A percentile compares a stretch with the other conserved stretches of the same genome.
These are phyloP conservation scores for Bombylius major DNA, from an alignment of 2,888 invertebrate species.

Conservation along the genomic window DNA sequence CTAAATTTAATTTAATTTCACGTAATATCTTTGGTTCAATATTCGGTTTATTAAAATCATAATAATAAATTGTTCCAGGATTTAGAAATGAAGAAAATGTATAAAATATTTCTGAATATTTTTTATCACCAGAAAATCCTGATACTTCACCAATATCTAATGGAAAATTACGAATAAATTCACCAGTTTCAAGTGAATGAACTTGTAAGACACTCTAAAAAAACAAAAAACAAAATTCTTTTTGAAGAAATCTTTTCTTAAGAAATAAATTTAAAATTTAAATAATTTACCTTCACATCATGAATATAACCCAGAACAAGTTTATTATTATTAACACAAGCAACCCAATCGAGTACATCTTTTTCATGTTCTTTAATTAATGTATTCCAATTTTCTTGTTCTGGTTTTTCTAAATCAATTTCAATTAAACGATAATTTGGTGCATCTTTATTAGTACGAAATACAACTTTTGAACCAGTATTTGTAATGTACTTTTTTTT, in stretches of 20 bases:
- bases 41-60: constrained; percentile 58
- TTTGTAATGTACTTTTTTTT: constrained; percentile 76
- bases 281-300: constrained; percentile 72
- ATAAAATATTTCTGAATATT: constrained; percentile 83
- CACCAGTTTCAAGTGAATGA: constrained; percentile 59
- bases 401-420: constrained; percentile 63
- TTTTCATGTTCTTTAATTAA: constrained; percentile 60
- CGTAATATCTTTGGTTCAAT: constrained; percentile 58
- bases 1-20: constrained; percentile 66
- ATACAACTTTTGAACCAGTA: constrained; percentile 64
- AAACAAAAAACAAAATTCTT: neutral
- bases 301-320: constrained; percentile 79
- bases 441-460: constrained; percentile 87
- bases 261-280: too few species aligned
- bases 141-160: constrained; percentile 78
- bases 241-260: too few species aligned
- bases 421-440: constrained; percentile 80
- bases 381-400: constrained; percentile 67
- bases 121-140: constrained; percentile 72
- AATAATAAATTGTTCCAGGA: constrained; percentile 71
- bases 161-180: constrained; percentile 57
- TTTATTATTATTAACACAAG: constrained; percentile 72
- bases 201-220: constrained; percentile 70
- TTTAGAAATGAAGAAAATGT: constrained; percentile 88
- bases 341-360: constrained; percentile 84